Base-by-base conservation (phyloP, 1,140 invertebrate genomes). In the Grapholita molesta region DNA sequence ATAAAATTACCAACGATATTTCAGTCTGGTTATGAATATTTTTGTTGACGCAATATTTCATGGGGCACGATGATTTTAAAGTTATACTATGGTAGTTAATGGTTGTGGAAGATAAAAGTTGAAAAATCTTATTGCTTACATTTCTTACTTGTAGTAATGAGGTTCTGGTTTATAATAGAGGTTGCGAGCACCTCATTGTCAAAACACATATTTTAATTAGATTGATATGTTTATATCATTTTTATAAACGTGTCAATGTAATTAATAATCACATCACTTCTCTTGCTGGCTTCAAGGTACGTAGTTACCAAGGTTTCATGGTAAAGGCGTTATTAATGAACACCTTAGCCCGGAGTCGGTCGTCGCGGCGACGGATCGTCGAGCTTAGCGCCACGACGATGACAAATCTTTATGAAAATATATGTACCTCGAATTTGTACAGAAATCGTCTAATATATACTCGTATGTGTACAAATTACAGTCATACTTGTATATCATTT, bases 21-120 rank as follows among this genome's bases (percentile, higher is more conserved):
- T 61, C 55, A 61, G 55, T 15, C 55, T 25, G 11, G 55, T 61
- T 61, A 61, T 61, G 55, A 61, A 61, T 61, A 61, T 61, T 61
- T 61, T 61, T 61, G 55, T 61, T 61, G 55, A 61, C 55, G 55
- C 55, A 28, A 61, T 61, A 25, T 30, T 61, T 61, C 55, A 61
- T 18, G n/a, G 55, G 12, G 55, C 55, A 32, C 55, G 28, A 28
- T 61, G 25, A 61, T 61, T 61, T 61, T 61, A 12, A 61, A 61
- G 30, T 61, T 61, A 61, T 61, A 4, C 55, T 7, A 28, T 32
- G 24, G 28, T 5, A 28, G 15, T 28, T 12, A 25, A 30, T 61
- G 55, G 25, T 12, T 61, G 55, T 30, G 24, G 55, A n/a, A 3
- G 15, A 21, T 48, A 48, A 15, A 21, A 48, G 21, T 48, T 21